These are phyloP conservation scores for Callospermophilus lateralis DNA, from an alignment of 2,113 vertebrate genomes.

Conservation along the genomic window DNA sequence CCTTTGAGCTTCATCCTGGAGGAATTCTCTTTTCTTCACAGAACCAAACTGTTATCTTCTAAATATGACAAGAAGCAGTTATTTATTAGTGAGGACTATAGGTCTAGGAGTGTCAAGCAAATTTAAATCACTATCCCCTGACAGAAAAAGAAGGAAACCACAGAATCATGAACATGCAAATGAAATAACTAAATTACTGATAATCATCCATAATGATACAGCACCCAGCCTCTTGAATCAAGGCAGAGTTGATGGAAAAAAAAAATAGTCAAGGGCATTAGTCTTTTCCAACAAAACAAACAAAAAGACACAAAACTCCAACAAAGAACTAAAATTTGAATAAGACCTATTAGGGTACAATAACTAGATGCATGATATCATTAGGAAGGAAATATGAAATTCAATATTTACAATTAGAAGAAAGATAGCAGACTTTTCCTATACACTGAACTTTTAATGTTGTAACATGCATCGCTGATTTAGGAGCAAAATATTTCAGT, in stretches of 20 bases:
- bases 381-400: neutral
- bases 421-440: neutral
- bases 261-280: neutral
- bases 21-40: neutral
- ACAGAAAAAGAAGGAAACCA: neutral
- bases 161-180: neutral
- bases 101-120: neutral
- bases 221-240: neutral
- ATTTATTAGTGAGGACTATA: neutral
- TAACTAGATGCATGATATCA: neutral
- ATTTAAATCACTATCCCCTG: neutral
- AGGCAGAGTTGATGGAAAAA: neutral
- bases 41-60: neutral
- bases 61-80: neutral
- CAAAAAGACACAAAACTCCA: neutral
- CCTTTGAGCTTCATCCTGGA: neutral
- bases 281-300: neutral
- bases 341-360: neutral
- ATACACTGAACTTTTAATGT: neutral
- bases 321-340: neutral
- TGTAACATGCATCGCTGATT: neutral
- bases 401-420: neutral
- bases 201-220: neutral
- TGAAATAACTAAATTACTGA: neutral
- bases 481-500: neutral